Percentiles rank a stretch among this genome's conserved stretches.
Conservation (phyloP, 2,113 vertebrate genomes). For the Onychostoma macrolepis region DNA sequence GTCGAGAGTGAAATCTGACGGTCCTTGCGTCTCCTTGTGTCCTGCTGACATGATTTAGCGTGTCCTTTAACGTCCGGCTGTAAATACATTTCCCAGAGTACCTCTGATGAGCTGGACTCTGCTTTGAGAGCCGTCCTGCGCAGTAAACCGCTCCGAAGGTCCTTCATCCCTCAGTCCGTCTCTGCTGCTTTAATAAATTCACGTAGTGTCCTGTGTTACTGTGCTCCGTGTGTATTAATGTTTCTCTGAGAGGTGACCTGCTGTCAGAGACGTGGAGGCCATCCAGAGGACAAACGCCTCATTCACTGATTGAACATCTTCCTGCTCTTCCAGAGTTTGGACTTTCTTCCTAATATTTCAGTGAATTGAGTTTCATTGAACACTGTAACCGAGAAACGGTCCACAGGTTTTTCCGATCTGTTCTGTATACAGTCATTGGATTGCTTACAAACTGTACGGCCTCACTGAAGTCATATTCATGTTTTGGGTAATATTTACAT, state of each 20-base stretch:
- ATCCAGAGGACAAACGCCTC: slow-evolving; percentile 61
- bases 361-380: background rate
- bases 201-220: slow-evolving; percentile 36
- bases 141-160: background rate
- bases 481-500: too few relatives aligned
- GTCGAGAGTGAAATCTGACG: background rate
- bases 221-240: slow-evolving; percentile 52
- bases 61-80: slow-evolving; percentile 16
- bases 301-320: slow-evolving; percentile 66
- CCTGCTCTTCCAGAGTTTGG: background rate
- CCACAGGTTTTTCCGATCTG: too few relatives aligned
- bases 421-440: too few relatives aligned
- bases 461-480: too few relatives aligned
- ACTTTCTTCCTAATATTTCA: background rate
- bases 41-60: slow-evolving; percentile 23
- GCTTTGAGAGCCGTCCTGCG: background rate
- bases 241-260: slow-evolving; percentile 59
- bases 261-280: slow-evolving; percentile 53
- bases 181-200: background rate
- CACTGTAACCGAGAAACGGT: too few relatives aligned
- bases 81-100: slow-evolving; percentile 14
- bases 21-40: slow-evolving; percentile 17
- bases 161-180: background rate
- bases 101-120: background rate
- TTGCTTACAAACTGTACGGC: too few relatives aligned